These are phyloP conservation scores for Anguilla japonica DNA, from an alignment of 2,113 vertebrate species.

Conservation along the genomic window DNA sequence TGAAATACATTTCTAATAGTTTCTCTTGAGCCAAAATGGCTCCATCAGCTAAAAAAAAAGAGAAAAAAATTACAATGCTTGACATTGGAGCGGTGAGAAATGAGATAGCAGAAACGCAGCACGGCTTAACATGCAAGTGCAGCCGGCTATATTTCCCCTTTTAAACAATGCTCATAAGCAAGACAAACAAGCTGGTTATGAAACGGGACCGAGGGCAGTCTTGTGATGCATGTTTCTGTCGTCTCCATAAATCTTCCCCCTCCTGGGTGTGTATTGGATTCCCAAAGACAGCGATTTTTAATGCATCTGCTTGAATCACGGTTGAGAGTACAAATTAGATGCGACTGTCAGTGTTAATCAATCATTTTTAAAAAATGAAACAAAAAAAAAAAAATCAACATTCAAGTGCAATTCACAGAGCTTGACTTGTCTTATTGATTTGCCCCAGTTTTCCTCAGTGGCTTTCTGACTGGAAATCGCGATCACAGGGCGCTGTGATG, in stretches of 20 bases:
- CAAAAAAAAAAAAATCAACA: not conserved
- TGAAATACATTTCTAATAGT: not conserved
- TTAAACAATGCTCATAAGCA: conserved; percentile 5
- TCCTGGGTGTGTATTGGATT: not conserved
- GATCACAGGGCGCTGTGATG: not conserved
- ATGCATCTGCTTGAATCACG: conserved; percentile 13
- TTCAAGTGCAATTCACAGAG: not conserved
- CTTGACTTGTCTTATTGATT: not conserved
- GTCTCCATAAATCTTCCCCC: conserved; percentile 11
- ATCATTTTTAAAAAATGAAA: conserved; percentile 4
- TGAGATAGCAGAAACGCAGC: not conserved
- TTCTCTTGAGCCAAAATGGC: not conserved
- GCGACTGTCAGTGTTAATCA: conserved; percentile 1
- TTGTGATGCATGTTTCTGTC: not conserved
- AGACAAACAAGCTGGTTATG: not conserved
- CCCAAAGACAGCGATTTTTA: not conserved
- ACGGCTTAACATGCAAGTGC: not conserved
- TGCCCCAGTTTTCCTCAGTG: not conserved
- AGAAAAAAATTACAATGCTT: not conserved
- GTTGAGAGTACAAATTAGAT: not conserved
- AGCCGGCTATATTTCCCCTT: not conserved
- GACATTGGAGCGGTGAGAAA: not conserved
- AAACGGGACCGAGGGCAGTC: not conserved
- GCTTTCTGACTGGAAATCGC: not conserved
- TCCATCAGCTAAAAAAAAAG: not conserved